A percentile compares a stretch with the other conserved stretches of the same genome.
These are phyloP conservation scores for Hippoglossus stenolepis DNA, from an alignment of 2,113 vertebrate genomes.

Conservation along the genomic window DNA sequence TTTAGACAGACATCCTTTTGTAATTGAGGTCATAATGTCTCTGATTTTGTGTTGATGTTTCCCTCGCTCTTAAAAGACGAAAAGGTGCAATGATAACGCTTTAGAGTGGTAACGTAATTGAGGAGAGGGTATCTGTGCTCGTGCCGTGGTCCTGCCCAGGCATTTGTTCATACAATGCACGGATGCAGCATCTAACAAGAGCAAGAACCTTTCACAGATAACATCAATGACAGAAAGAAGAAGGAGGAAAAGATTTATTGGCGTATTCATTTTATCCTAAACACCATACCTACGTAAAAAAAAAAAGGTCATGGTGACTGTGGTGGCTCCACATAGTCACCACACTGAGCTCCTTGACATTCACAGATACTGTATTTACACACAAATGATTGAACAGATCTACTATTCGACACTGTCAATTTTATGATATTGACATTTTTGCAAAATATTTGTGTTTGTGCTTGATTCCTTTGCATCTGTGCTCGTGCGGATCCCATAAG, in stretches of 20 bases:
- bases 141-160: slow-evolving; percentile 12
- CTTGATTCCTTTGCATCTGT: slow-evolving; percentile 26
- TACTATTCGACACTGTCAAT: neutral
- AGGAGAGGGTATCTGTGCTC: slow-evolving; percentile 34
- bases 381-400: neutral
- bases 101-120: slow-evolving; percentile 27
- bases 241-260: neutral
- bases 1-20: slow-evolving; percentile 45
- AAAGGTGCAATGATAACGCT: slow-evolving; percentile 34
- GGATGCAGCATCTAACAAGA: slow-evolving; percentile 1
- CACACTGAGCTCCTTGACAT: neutral
- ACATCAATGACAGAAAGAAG: neutral
- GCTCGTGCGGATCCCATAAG: slow-evolving; percentile 53
- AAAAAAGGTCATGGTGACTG: neutral
- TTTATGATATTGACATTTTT: neutral
- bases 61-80: slow-evolving; percentile 39
- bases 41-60: slow-evolving; percentile 47
- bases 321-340: neutral
- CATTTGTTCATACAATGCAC: slow-evolving; percentile 20
- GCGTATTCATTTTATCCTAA: neutral
- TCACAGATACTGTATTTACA: neutral
- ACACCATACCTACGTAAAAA: neutral
- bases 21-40: slow-evolving; percentile 76
- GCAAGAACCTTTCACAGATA: neutral
- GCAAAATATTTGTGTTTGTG: slow-evolving; percentile 41